Base-by-base conservation (phyloP, 2,888 invertebrate genomes). In the Andricus curvator region DNA sequence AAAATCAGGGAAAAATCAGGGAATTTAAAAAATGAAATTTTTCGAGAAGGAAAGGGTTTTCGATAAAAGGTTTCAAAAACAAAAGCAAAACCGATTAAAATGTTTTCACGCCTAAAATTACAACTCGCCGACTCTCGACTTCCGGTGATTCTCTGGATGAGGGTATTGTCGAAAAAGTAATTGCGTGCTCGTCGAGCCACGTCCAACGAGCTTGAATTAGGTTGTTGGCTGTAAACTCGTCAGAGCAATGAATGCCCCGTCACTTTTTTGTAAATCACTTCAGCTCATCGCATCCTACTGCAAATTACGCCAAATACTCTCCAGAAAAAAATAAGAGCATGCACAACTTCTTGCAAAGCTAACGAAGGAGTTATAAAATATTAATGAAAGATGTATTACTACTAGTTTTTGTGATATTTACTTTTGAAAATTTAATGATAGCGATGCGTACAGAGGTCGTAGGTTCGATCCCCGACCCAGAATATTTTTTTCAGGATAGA, bases 221-320 rank as follows among this genome's bases (percentile, higher is more conserved):
- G 70, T 68, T 41, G 85, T 83, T 62, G 62, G 62, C 62, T 62
- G 25, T 62, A 62, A 81, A 85, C 82, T 84, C 78, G 82, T 68
- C 76, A 77, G 77, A 66, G 79, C 84, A 67, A 81, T 81, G 80
- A 82, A 44, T 79, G 77, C 48, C 81, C 65, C 76, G 79, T 78
- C 80, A 81, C 83, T 84, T 84, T 84, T 84, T 83, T 82, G 81
- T 82, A 82, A 83, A 83, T 83, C 82, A 83, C 82, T 79, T 83
- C 25, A 62, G 44, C 65, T 76, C 51, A 78, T 70, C 83, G 64
- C 68, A n/a, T 41, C 37, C 60, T 41, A 62, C 41, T 65, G 66
- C 22, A 60, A 48, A 51, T 44, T 62, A 17, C 66, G 33, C 64
- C 80, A 15, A 82, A 51, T 22, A 44, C 68, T 37, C 13, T 62